Percentiles rank a stretch among this genome's conserved stretches.
These are phyloP conservation scores for Ailurus styani DNA, from an alignment of 2,113 vertebrate species.

Conservation along the genomic window DNA sequence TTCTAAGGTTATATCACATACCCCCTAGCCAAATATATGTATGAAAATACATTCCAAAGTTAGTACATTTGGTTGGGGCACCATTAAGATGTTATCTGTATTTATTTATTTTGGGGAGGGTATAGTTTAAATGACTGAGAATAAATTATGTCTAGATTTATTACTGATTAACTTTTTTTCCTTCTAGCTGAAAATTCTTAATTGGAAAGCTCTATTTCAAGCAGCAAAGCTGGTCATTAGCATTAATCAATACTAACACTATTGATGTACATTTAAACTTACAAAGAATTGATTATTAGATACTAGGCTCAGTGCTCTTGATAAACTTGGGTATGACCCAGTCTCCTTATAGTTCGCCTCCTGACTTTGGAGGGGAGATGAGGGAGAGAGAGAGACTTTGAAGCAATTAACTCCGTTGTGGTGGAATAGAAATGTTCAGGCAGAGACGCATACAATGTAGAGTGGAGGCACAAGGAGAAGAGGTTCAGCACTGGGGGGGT, in stretches of 20 bases:
- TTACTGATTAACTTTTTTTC: neutral
- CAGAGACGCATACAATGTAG: neutral
- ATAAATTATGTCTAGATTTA: neutral
- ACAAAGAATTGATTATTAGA: neutral
- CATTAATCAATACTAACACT: neutral
- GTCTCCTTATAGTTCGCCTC: neutral
- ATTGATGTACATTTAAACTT: neutral
- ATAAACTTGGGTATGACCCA: neutral
- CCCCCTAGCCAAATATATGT: neutral
- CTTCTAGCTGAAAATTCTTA: neutral
- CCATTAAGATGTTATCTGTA: neutral
- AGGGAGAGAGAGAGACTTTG: neutral
- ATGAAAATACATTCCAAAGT: neutral
- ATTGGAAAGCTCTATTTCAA: neutral
- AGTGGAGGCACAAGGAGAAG: neutral
- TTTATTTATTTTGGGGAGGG: neutral
- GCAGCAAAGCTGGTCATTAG: neutral
- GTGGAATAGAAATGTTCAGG: neutral
- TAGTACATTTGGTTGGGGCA: neutral
- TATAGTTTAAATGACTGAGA: neutral
- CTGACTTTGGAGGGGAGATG: neutral
- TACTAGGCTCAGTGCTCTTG: neutral
- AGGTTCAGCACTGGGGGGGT: neutral
- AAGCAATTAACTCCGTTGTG: neutral
- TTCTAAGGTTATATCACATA: neutral